These are phyloP conservation scores for Struthio camelus DNA, from an alignment of 2,113 vertebrate genomes.

Conservation along the genomic window DNA sequence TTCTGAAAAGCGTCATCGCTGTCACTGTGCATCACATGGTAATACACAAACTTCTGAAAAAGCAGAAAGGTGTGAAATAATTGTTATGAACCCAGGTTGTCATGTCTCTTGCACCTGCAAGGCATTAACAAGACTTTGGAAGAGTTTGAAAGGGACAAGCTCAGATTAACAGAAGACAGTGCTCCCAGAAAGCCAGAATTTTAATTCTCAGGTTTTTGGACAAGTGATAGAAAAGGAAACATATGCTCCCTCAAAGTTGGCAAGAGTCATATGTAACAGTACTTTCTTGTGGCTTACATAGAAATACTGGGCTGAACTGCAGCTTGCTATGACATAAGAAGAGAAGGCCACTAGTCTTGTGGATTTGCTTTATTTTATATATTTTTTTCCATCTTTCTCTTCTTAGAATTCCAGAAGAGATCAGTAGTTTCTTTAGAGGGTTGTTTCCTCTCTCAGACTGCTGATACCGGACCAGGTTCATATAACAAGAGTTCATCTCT, in stretches of 20 bases:
- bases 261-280: not conserved
- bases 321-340: not conserved
- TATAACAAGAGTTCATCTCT: not conserved
- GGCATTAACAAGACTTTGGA: not conserved
- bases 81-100: not conserved
- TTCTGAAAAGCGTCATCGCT: not conserved
- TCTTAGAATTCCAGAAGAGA: not conserved
- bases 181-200: not conserved
- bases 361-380: not conserved
- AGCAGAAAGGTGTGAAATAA: slow-evolving; percentile 14
- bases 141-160: not conserved
- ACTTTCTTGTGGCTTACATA: not conserved
- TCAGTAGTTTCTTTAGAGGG: not conserved
- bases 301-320: not conserved
- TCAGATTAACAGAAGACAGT: not conserved
- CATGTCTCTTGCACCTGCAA: not conserved
- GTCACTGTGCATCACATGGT: not conserved
- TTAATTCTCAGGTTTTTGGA: not conserved
- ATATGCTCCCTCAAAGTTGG: not conserved
- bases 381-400: not conserved
- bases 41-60: not conserved
- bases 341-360: not conserved
- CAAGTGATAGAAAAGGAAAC: not conserved
- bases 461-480: not conserved
- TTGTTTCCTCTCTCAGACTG: not conserved